These are phyloP conservation scores for Macrochelys suwanniensis DNA, from an alignment of 2,797 vertebrate genomes.

Conservation along the genomic window DNA sequence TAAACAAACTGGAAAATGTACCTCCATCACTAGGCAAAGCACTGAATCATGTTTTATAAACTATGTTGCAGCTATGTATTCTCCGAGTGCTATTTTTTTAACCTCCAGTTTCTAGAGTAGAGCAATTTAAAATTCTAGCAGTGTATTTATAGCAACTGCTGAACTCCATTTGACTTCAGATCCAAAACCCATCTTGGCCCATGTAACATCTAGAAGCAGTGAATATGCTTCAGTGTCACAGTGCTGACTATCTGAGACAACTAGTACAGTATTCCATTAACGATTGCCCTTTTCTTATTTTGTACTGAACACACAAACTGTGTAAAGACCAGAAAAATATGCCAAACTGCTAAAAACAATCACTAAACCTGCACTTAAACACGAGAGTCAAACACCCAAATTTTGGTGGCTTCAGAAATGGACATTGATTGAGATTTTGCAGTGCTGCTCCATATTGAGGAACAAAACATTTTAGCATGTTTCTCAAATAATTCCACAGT, in stretches of 20 bases:
- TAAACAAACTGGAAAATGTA: not conserved
- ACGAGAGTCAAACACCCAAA: not conserved
- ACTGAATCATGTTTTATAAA: not conserved
- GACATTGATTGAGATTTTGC: not conserved
- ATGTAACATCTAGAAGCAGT: not conserved
- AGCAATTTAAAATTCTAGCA: not conserved
- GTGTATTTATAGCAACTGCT: not conserved
- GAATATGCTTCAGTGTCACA: rapidly evolving
- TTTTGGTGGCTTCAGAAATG: not conserved
- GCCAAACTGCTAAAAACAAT: not conserved
- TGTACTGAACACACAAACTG: not conserved
- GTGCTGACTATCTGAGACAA: not conserved
- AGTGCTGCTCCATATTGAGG: not conserved
- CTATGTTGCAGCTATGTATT: not conserved
- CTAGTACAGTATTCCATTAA: not conserved
- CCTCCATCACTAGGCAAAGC: not conserved
- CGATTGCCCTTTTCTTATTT: not conserved
- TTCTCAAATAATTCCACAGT: not conserved
- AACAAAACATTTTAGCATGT: not conserved
- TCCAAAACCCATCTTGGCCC: not conserved
- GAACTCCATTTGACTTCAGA: not conserved
- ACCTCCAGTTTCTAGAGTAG: not conserved
- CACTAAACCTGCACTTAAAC: not conserved
- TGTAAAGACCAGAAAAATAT: not conserved
- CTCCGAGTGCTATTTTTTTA: not conserved